Conservation (phyloP, 2,113 vertebrate species). For the Empidonax alnorum region DNA sequence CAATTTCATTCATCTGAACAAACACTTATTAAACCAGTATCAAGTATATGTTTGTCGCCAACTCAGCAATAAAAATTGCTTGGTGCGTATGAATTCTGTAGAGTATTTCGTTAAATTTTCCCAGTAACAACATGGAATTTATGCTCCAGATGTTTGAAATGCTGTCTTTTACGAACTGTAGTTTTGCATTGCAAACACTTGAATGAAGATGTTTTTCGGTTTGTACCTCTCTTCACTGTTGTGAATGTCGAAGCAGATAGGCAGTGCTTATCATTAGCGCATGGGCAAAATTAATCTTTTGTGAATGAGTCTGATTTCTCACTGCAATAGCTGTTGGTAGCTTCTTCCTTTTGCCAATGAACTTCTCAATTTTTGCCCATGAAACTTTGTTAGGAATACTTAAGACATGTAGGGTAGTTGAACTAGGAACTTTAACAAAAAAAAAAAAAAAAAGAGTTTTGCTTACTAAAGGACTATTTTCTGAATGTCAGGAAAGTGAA, state of each 20-base stretch:
- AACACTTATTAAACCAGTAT: not conserved
- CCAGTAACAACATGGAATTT: not conserved
- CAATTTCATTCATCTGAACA: not conserved
- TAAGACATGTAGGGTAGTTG: not conserved
- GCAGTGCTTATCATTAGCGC: not conserved
- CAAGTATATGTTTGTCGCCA: not conserved
- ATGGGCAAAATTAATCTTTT: not conserved
- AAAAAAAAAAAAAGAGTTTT: not conserved
- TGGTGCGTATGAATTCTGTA: not conserved
- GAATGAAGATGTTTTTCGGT: not conserved
- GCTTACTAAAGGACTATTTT: not conserved
- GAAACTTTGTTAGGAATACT: not conserved
- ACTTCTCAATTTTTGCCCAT: not conserved
- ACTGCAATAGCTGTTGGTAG: not conserved
- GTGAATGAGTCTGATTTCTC: not conserved
- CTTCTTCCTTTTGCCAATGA: not conserved
- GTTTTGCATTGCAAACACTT: not conserved
- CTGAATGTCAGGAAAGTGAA: not conserved
- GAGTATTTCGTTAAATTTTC: not conserved
- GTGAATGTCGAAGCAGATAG: not conserved
- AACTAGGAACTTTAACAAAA: not conserved
- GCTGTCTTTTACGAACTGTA: not conserved
- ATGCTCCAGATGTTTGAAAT: not conserved
- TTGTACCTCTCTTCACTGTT: not conserved
- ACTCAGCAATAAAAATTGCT: not conserved